Evolutionary conservation across 2,888 invertebrate species (phyloP), one percentile per base, ranked within the genome.

Genomic region (Aspidiotus rigidus): DNA sequence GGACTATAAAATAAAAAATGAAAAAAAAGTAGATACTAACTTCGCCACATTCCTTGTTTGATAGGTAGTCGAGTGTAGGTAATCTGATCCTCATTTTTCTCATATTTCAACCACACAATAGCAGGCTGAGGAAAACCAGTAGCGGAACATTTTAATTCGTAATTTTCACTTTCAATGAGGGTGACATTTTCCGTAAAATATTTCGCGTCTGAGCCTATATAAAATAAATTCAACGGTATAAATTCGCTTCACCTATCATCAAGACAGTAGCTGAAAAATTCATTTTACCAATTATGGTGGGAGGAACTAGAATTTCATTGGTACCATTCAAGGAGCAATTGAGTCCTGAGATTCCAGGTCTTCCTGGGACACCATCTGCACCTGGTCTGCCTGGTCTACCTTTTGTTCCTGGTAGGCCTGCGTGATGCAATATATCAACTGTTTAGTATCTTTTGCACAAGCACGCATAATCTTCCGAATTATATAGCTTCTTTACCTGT

Each of bases 301-400:
- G 93, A n/a, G 92, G 89, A 75, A 93, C 87, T 49, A 92, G 83
- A 54, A 91, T 80, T 72, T 89, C 85, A 69, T 83, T 76, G 6
- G 77, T 76, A 72, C 83, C 84, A 74, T 87, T 86, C 75, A 84
- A 77, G 71, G 79, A 80, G 61, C 82, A 78, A 73, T 83, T 86
- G 83, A 88, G 92, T 1, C 90, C 87, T 69, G 86, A 86, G 64
- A 93, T 84, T 13, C 92, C 92, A 0, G 91, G 91, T 63, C 84
- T 82, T n/a, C 92, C 91, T 0, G 89, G 85, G 7, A 82, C 81
- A 7, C 90, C 90, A 75, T 89, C 84, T 11, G 80, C 84, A 0
- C 90, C 90, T 16, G 88, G 83, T 73, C 84, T 86, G 13, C 91
- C 92, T 1, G 80, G 77, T 63, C 77, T 77, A 42, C 82, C 82